phyloP scores from a whole-genome alignment of 2,113 vertebrate genomes.

The Takifugu flavidus region DNA sequence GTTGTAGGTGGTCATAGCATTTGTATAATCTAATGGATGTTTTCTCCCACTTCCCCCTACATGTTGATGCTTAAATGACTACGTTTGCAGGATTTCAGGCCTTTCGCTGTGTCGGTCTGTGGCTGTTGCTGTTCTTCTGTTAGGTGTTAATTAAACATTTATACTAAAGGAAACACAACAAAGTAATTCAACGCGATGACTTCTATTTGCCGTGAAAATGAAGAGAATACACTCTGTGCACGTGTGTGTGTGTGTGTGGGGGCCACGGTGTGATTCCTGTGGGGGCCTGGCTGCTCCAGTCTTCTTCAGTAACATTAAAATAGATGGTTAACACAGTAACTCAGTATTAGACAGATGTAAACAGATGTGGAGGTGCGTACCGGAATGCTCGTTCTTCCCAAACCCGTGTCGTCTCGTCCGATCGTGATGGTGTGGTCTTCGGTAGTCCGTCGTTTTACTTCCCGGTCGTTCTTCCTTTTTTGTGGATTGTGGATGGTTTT shows the following conservation, averaged over 20 bases:
- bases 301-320: constrained; percentile 11
- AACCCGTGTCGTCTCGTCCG: constrained; percentile 68
- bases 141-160: constrained; percentile 59
- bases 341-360: constrained; percentile 64
- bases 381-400: constrained; percentile 58
- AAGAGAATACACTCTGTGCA: constrained; percentile 5
- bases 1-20: constrained; percentile 57
- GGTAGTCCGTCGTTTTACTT: constrained; percentile 47
- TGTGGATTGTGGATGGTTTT: constrained; percentile 41
- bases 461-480: constrained; percentile 23
- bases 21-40: constrained; percentile 60
- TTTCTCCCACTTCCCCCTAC: constrained; percentile 35
- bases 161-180: constrained; percentile 42
- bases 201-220: constrained; percentile 36
- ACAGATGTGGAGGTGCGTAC: constrained; percentile 58
- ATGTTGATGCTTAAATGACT: constrained; percentile 52
- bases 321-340: constrained; percentile 47
- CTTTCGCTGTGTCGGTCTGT: constrained; percentile 55
- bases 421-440: constrained; percentile 60
- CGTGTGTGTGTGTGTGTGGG: constrained; percentile 1
- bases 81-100: constrained; percentile 50
- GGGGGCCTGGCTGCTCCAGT: constrained; percentile 15
- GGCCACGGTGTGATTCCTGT: too few species aligned
- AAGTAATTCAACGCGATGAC: constrained; percentile 34
- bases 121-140: constrained; percentile 63